Evolutionary conservation across 2,113 vertebrate species (phyloP).

Genomic region (Actenoides lindsayi): DNA sequence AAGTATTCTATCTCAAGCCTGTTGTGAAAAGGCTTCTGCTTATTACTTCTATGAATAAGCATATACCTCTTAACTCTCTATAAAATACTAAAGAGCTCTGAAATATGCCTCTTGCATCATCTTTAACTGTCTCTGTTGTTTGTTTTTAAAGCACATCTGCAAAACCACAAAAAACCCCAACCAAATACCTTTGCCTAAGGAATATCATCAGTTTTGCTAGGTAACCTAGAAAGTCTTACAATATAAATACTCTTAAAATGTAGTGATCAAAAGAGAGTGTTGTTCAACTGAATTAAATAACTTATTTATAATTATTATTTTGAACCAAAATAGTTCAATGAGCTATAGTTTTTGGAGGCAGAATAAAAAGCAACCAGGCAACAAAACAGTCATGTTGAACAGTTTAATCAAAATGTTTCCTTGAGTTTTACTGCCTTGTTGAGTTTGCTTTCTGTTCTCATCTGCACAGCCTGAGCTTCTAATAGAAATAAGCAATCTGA

Average conservation of each 20-base stretch:
- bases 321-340: background rate
- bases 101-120: background rate
- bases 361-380: background rate
- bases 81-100: background rate
- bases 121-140: background rate
- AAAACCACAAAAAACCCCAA: background rate
- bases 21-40: background rate
- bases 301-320: background rate
- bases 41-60: background rate
- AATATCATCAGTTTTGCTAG: background rate
- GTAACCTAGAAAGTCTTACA: background rate
- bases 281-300: background rate
- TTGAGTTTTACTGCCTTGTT: background rate
- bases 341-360: background rate
- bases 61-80: background rate
- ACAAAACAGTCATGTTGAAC: background rate
- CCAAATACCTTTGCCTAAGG: background rate
- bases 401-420: background rate
- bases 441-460: background rate
- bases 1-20: background rate
- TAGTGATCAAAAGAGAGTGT: background rate
- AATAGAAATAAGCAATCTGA: background rate
- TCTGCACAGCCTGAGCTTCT: background rate
- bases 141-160: no score
- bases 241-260: background rate